These are phyloP conservation scores for Amazona guildingii DNA, from an alignment of 2,113 vertebrate genomes.

Conservation along the genomic window DNA sequence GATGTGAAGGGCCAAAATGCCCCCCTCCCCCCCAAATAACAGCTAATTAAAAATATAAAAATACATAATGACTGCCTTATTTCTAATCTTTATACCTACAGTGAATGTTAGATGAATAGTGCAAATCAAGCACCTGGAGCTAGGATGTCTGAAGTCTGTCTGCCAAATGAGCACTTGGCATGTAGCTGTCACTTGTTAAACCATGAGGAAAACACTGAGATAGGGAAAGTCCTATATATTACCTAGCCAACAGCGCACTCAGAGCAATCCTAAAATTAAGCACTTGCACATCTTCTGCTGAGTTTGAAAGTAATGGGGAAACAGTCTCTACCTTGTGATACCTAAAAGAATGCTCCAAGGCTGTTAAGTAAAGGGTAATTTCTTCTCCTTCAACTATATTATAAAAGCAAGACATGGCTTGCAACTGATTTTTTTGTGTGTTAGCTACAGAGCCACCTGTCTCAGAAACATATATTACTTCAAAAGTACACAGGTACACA, in stretches of 20 bases:
- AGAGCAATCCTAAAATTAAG: neutral
- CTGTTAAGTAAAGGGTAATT: neutral
- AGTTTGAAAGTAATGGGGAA: neutral
- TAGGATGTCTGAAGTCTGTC: neutral
- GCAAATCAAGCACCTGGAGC: neutral
- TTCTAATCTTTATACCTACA: neutral
- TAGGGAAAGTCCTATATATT: neutral
- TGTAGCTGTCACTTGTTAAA: neutral
- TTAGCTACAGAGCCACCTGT: neutral
- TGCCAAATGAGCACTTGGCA: neutral
- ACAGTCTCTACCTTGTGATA: neutral
- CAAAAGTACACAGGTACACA: neutral
- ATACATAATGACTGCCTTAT: neutral
- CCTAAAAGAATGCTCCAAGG: neutral
- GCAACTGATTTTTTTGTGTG: neutral
- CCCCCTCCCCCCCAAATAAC: neutral
- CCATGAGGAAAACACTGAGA: neutral
- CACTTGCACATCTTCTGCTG: neutral
- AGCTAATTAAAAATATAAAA: neutral
- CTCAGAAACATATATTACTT: neutral
- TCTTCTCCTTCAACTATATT: neutral
- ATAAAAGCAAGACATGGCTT: neutral
- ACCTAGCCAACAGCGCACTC: neutral
- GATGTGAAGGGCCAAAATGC: neutral
- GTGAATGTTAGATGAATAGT: neutral